Conservation (phyloP, 2,888 invertebrate species). For the Nephrocerus scutellatus region DNA sequence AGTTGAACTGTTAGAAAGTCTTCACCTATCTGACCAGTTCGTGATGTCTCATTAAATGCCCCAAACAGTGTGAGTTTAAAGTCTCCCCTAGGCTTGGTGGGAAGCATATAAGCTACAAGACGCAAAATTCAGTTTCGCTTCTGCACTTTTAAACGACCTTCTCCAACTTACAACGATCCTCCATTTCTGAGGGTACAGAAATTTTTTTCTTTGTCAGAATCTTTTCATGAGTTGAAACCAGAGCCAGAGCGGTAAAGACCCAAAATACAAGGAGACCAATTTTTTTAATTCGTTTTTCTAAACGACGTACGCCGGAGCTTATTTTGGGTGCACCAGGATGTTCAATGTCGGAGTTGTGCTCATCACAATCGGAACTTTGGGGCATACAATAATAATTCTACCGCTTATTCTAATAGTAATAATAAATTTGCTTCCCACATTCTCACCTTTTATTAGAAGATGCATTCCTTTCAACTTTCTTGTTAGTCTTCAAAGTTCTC, state of each 20-base stretch:
- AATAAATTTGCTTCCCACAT: background rate
- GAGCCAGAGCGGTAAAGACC: conserved; percentile 34
- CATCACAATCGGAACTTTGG: conserved; percentile 40
- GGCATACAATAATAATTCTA: too few relatives aligned
- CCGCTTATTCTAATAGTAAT: too few relatives aligned
- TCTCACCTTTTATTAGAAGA: conserved; percentile 18
- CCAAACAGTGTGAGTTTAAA: conserved; percentile 37
- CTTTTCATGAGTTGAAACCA: conserved; percentile 43
- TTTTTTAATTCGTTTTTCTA: conserved; percentile 33
- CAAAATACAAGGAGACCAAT: conserved; percentile 37
- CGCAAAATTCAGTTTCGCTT: background rate
- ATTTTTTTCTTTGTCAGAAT: conserved; percentile 39
- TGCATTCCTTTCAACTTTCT: conserved; percentile 9
- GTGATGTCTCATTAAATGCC: conserved; percentile 31
- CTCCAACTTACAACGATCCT: too few relatives aligned
- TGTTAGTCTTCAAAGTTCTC: conserved; percentile 21
- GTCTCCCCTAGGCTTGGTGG: conserved; percentile 36
- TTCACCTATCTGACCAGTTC: too few relatives aligned
- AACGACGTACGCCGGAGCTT: conserved; percentile 28
- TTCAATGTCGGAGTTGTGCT: conserved; percentile 31
- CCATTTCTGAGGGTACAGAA: conserved; percentile 36
- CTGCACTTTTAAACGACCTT: conserved; percentile 11
- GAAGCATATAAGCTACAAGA: conserved; percentile 28
- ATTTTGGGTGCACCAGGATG: conserved; percentile 30
- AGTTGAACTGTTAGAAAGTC: conserved; percentile 36